Conservation (phyloP, 2,797 vertebrate species). For the Halcyon chelicuti region DNA sequence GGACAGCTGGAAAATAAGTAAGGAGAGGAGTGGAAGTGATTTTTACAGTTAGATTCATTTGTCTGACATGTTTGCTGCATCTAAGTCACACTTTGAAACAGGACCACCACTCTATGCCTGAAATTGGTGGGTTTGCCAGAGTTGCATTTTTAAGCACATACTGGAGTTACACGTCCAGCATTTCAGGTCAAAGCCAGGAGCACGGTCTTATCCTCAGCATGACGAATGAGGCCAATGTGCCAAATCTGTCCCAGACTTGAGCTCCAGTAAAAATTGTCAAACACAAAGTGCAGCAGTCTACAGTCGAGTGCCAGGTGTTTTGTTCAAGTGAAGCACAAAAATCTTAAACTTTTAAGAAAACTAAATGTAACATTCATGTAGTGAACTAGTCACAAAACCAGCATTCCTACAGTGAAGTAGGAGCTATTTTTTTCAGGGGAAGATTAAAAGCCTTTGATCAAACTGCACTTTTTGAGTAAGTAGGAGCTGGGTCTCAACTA, state of each 20-base stretch:
- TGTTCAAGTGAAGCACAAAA: neutral
- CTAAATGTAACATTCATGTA: neutral
- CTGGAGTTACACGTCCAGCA: neutral
- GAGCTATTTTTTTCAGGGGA: neutral
- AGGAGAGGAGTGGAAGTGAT: neutral
- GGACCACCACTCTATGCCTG: neutral
- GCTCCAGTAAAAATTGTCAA: neutral
- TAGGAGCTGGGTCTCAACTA: neutral
- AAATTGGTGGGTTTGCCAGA: neutral
- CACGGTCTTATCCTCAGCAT: neutral
- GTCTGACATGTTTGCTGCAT: neutral
- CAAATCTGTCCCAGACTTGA: neutral
- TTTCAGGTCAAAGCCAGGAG: neutral
- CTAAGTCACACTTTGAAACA: neutral
- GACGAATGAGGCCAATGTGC: neutral
- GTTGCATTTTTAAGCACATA: neutral
- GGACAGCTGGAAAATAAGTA: neutral
- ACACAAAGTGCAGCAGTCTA: neutral
- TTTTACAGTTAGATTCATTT: neutral
- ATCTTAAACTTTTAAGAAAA: slow-evolving; percentile 1
- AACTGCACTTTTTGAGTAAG: neutral
- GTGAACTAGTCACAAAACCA: neutral
- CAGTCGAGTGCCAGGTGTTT: neutral
- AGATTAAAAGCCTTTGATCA: neutral
- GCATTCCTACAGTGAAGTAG: neutral